Conservation (phyloP, 2,888 invertebrate genomes). For the Coleophora deauratella region DNA sequence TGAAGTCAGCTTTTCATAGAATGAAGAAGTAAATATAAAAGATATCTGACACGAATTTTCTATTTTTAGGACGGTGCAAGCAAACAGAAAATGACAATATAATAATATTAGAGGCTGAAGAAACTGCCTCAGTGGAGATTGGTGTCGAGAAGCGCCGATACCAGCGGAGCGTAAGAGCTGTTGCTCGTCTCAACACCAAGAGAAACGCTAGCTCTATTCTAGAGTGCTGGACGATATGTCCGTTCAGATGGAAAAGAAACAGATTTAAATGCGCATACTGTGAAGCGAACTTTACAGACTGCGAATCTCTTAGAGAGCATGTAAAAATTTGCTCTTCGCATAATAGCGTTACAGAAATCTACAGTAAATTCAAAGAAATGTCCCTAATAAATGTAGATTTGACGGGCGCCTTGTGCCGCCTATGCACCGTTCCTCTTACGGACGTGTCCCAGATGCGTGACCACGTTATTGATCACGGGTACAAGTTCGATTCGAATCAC, state of each 20-base stretch:
- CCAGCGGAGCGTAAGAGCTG: slow-evolving; percentile 48
- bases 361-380: slow-evolving; percentile 63
- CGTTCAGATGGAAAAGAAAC: slow-evolving; percentile 60
- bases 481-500: slow-evolving; percentile 37
- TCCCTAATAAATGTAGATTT: slow-evolving; percentile 55
- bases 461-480: slow-evolving; percentile 46
- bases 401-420: slow-evolving; percentile 41
- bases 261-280: slow-evolving; percentile 60
- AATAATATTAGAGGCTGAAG: slow-evolving; percentile 24
- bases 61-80: slow-evolving; percentile 59
- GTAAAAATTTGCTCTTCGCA: slow-evolving; percentile 38
- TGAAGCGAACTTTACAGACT: slow-evolving; percentile 51
- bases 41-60: slow-evolving; percentile 40
- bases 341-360: slow-evolving; percentile 50
- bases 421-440: slow-evolving; percentile 36
- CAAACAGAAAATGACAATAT: slow-evolving; percentile 30
- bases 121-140: slow-evolving; percentile 13
- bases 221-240: slow-evolving; percentile 52
- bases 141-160: slow-evolving; percentile 33
- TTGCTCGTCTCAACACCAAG: slow-evolving; percentile 54
- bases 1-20: too few species aligned
- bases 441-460: slow-evolving; percentile 40
- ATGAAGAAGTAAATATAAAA: background rate
- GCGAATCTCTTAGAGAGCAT: slow-evolving; percentile 40
- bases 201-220: slow-evolving; percentile 51